Percentiles rank a stretch among this genome's conserved stretches.
Evolutionary conservation across 2,797 vertebrate genomes (phyloP).

Genomic region (Enteromius radiatus): DNA sequence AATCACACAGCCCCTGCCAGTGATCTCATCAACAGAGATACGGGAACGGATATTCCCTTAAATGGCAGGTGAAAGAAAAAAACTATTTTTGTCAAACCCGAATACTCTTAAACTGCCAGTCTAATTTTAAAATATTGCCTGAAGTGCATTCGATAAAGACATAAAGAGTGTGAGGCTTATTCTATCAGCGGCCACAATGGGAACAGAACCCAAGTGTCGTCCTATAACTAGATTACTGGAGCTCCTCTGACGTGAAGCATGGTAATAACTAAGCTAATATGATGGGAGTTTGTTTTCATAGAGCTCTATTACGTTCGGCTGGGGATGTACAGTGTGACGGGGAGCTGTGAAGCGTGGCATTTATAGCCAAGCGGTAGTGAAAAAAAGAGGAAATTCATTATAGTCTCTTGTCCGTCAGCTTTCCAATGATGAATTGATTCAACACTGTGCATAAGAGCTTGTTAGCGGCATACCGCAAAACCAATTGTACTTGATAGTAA

Average conservation of each 20-base stretch:
- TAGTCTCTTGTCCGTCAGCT: conserved; percentile 40
- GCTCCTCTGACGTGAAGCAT: conserved; percentile 50
- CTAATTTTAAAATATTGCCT: conserved; percentile 27
- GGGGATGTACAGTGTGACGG: conserved; percentile 48
- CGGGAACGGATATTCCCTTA: conserved; percentile 33
- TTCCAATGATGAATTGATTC: conserved; percentile 33
- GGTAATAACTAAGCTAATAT: conserved; percentile 56
- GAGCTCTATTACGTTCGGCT: conserved; percentile 48
- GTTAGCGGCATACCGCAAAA: neutral
- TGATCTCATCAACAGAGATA: conserved; percentile 37
- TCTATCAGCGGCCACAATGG: conserved; percentile 32
- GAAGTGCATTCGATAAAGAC: conserved; percentile 42
- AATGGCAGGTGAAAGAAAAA: conserved; percentile 1
- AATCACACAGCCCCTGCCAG: conserved; percentile 30
- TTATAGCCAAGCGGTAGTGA: conserved; percentile 46
- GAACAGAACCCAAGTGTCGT: conserved; percentile 48
- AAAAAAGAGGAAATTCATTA: conserved; percentile 46
- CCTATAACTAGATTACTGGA: conserved; percentile 53
- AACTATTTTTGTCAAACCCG: neutral
- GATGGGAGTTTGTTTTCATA: conserved; percentile 61
- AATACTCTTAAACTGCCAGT: conserved; percentile 19
- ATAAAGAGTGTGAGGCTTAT: conserved; percentile 31
- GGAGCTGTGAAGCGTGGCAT: conserved; percentile 48
- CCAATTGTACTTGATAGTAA: neutral
- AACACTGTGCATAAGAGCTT: neutral